Conservation (phyloP, 2,113 vertebrate genomes). For the Indicator indicator region DNA sequence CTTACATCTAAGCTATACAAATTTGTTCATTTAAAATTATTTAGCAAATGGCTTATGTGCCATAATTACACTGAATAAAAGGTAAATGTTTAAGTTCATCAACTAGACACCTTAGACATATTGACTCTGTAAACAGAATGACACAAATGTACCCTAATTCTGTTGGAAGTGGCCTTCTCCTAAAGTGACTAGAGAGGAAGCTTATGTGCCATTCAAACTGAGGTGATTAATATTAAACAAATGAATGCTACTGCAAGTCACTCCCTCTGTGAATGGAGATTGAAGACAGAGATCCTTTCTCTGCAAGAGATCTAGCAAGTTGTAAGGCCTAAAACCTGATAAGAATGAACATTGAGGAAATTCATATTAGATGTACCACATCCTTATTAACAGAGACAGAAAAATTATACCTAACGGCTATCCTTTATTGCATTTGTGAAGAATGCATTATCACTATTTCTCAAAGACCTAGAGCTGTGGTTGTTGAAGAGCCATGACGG, state of each 20-base stretch:
- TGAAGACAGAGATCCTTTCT: neutral
- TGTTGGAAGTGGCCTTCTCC: neutral
- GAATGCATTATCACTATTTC: neutral
- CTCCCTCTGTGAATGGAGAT: neutral
- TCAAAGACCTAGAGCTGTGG: neutral
- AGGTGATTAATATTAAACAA: neutral
- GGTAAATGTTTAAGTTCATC: slow-evolving; percentile 9
- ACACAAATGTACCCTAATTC: neutral
- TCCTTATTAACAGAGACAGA: neutral
- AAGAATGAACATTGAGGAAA: neutral
- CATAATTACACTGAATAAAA: neutral
- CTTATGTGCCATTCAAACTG: neutral
- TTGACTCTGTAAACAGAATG: neutral
- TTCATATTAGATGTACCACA: neutral
- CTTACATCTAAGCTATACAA: neutral
- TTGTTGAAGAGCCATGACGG: neutral
- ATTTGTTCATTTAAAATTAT: slow-evolving; percentile 21
- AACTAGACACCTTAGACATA: neutral
- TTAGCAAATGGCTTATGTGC: neutral
- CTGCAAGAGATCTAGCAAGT: neutral
- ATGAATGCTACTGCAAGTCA: neutral
- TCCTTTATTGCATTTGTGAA: neutral
- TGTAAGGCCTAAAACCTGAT: neutral
- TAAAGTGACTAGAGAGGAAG: neutral
- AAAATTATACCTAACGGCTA: neutral